phyloP scores from a whole-genome alignment of 2,113 vertebrate genomes.

The Mixornis gularis region DNA sequence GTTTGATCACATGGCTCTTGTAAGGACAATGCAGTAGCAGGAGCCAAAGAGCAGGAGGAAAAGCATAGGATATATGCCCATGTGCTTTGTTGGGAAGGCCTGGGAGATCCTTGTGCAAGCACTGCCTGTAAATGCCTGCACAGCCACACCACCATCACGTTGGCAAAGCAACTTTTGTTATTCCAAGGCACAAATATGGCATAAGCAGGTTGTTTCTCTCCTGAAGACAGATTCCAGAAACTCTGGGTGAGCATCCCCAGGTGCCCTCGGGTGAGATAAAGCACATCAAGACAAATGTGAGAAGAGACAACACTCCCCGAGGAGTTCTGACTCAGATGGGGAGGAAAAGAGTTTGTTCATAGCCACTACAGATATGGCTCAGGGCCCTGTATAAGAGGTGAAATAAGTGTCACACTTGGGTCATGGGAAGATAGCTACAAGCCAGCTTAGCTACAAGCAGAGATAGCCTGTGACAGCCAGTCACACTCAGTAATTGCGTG shows the following conservation, averaged over 20 bases:
- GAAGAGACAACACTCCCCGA: not conserved
- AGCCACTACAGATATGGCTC: not conserved
- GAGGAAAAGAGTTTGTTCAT: not conserved
- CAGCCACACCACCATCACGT: not conserved
- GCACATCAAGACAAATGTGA: not conserved
- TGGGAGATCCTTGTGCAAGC: not conserved
- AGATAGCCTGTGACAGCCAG: slow-evolving; percentile 29
- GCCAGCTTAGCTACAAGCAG: slow-evolving; percentile 26
- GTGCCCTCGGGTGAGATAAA: not conserved
- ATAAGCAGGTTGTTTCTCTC: not conserved
- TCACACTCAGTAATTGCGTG: not conserved
- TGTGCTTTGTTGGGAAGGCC: not conserved
- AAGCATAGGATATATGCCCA: accelerated
- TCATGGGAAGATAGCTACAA: slow-evolving; percentile 36
- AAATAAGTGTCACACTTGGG: slow-evolving; percentile 17
- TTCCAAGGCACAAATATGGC: not conserved
- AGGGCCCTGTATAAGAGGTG: not conserved
- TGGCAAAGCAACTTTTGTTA: not conserved
- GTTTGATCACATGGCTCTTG: not conserved
- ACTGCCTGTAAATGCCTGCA: not conserved
- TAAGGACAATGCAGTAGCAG: not conserved
- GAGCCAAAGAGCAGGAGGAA: not conserved
- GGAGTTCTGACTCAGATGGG: not conserved
- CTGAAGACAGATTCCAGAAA: not conserved
- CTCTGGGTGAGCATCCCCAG: not conserved